Evolutionary conservation across 2,113 vertebrate species (phyloP).

Genomic region (Nannobrachium achirus): DNA sequence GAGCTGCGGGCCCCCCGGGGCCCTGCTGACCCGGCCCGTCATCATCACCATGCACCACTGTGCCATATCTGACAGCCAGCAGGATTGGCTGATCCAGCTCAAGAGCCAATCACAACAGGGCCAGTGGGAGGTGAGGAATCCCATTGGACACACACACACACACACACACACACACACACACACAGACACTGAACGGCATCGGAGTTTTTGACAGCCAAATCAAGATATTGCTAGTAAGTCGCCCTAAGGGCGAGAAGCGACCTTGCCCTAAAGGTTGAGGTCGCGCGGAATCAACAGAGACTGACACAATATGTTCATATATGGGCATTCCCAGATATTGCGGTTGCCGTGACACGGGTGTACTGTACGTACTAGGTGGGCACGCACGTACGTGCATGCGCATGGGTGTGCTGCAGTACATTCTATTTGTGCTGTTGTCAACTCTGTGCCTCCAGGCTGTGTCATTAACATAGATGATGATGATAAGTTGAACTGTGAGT

Average conservation of each 20-base stretch:
- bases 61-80: constrained; percentile 88
- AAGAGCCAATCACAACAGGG: constrained; percentile 88
- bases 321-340: too few relatives aligned
- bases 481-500: too few relatives aligned
- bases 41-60: constrained; percentile 97
- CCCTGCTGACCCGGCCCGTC: constrained; percentile 89
- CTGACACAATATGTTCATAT: too few relatives aligned
- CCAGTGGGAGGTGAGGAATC: constrained; percentile 90
- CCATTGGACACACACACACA: background rate
- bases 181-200: background rate
- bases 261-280: too few relatives aligned
- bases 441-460: constrained; percentile 32
- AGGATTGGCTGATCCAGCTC: constrained; percentile 97
- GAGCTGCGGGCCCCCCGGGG: constrained; percentile 92
- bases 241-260: too few relatives aligned
- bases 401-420: background rate
- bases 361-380: too few relatives aligned
- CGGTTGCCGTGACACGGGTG: too few relatives aligned
- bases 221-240: background rate
- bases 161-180: too few relatives aligned
- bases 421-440: constrained; percentile 6
- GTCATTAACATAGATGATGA: constrained; percentile 48
- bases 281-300: too few relatives aligned
- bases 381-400: background rate
- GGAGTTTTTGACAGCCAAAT: constrained; percentile 4